Evolutionary conservation across 2,113 vertebrate genomes (phyloP).

Genomic region (Gambusia holbrooki): DNA sequence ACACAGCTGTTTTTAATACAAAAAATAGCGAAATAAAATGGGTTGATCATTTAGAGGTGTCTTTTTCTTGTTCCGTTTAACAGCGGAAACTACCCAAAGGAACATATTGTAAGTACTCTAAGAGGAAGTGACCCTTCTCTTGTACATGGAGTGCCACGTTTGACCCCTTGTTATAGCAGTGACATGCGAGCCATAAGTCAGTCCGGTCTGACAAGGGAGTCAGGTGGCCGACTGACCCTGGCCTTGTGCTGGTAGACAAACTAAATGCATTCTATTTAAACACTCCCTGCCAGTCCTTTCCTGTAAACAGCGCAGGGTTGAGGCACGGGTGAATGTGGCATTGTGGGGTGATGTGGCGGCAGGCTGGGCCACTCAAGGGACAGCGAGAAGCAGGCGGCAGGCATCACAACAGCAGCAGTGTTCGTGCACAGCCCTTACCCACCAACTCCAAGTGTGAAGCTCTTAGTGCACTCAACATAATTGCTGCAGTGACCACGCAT

Average conservation of each 20-base stretch:
- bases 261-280: conserved; percentile 80
- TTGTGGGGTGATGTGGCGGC: conserved; percentile 71
- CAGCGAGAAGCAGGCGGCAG: conserved; percentile 58
- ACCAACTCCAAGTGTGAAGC: conserved; percentile 75
- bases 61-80: conserved; percentile 34
- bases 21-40: conserved; percentile 4
- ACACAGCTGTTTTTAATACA: background rate
- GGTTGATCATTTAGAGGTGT: conserved; percentile 6
- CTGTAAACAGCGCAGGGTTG: conserved; percentile 75
- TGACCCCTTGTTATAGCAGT: conserved; percentile 76
- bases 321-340: conserved; percentile 77
- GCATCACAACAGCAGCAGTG: conserved; percentile 79
- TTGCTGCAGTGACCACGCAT: conserved; percentile 82
- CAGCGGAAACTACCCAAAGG: conserved; percentile 22
- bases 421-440: conserved; percentile 60
- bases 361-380: conserved; percentile 64
- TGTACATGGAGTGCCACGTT: conserved; percentile 49
- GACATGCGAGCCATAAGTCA: conserved; percentile 74
- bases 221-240: conserved; percentile 75
- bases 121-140: conserved; percentile 67
- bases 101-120: conserved; percentile 61
- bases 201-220: conserved; percentile 65
- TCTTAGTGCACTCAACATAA: conserved; percentile 79
- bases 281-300: conserved; percentile 68
- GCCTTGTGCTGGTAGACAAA: conserved; percentile 78